Base-by-base conservation (phyloP, 2,888 invertebrate genomes). In the Dioctria rufipes region DNA sequence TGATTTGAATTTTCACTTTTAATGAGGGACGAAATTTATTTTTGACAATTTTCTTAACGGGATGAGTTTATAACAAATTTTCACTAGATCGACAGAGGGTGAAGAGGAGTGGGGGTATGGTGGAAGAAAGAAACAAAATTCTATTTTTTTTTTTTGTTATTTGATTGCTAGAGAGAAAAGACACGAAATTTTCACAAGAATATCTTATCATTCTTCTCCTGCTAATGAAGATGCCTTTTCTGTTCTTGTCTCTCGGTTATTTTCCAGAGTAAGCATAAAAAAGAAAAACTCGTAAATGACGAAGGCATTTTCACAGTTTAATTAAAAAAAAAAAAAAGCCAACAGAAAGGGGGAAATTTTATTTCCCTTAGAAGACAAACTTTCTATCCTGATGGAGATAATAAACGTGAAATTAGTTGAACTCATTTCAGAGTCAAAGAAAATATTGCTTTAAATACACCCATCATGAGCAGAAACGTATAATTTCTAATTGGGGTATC, bases 1-100 rank as follows among this genome's bases (percentile, higher is more conserved):
- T n/a, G 5, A 4, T 3, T 58, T 13, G 40, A 9, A 66, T 49
- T 54, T 54, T 71, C 9, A 25, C 51, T 71, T 71, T 71, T 71
- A 71, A 71, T 71, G 71, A 71, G 71, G 71, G 71, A 71, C 51
- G 54, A 71, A 51, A 71, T 71, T 71, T 71, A 71, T 71, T 71
- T 67, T 71, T 71, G 71, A 71, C 71, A 51, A 71, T 71, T 51
- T 54, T 13, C 54, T 39, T 11, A 37, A 71, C 54, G 71, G 37
- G 54, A 71, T 49, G 71, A 54, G 51, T 71, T 71, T 25, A 51
- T 71, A 39, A 71, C 71, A 51, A 71, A 71, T 54, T 71, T 58
- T 8, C 58, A 1, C 51, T 9, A 51, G 51, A 25, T 25, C 51
- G 25, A 5, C 25, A 58, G 11, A 3, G 58, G 1, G 25, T 5